These are phyloP conservation scores for Semaprochilodus insignis DNA, from an alignment of 2,797 vertebrate genomes.

Conservation along the genomic window DNA sequence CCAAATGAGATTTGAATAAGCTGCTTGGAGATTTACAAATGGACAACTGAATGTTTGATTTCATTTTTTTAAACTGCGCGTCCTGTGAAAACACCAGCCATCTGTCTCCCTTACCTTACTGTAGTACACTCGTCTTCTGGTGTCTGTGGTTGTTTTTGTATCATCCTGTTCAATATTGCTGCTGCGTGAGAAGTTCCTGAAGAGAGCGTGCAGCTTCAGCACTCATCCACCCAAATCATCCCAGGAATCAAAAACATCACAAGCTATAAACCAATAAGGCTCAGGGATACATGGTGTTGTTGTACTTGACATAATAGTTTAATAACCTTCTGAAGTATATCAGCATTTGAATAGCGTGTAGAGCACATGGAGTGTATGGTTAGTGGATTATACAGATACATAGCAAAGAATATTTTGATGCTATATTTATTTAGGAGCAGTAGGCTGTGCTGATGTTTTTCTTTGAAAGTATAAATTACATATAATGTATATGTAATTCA, in stretches of 20 bases:
- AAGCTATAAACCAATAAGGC: too few relatives aligned
- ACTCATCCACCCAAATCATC: neutral
- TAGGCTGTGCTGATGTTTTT: too few relatives aligned
- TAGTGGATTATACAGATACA: neutral
- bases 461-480: too few relatives aligned
- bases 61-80: slow-evolving; percentile 45
- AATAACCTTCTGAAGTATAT: neutral
- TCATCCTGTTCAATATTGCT: neutral
- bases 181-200: neutral
- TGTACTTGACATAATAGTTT: neutral
- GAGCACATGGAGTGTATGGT: neutral
- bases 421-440: too few relatives aligned
- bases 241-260: neutral
- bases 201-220: neutral
- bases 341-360: neutral
- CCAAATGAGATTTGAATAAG: slow-evolving; percentile 78
- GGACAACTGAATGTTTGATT: slow-evolving; percentile 71
- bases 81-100: slow-evolving; percentile 71
- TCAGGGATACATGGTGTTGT: neutral
- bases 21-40: slow-evolving; percentile 78
- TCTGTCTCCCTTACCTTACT: slow-evolving; percentile 64
- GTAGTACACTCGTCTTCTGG: slow-evolving; percentile 40
- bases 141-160: slow-evolving; percentile 13
- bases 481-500: too few relatives aligned
- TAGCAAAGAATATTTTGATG: neutral